These are phyloP conservation scores for Montifringilla adamsi DNA, from an alignment of 2,113 vertebrate genomes.

Conservation along the genomic window DNA sequence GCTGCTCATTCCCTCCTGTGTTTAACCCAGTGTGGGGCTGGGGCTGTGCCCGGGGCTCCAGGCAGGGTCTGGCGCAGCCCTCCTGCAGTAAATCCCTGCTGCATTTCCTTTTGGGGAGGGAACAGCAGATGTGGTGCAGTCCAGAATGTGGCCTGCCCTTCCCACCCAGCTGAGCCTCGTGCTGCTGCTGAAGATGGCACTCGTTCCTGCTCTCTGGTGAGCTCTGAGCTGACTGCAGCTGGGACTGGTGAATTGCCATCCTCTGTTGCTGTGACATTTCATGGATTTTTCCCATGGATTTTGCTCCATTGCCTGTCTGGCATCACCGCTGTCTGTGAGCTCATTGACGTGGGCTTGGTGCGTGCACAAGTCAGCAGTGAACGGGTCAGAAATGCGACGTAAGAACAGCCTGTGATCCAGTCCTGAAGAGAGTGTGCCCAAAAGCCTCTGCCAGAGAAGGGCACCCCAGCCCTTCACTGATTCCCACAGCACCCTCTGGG, in stretches of 20 bases:
- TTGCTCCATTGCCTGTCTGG: background rate
- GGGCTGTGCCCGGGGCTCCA: background rate
- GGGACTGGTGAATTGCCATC: background rate
- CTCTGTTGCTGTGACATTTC: background rate
- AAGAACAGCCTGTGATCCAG: background rate
- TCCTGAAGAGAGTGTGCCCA: background rate
- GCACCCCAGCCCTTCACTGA: background rate
- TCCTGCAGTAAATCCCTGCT: background rate
- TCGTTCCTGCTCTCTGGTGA: background rate
- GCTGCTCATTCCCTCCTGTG: background rate
- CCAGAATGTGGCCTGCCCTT: background rate
- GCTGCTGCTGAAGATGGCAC: background rate
- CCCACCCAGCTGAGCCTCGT: fast-evolving
- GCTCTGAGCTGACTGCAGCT: background rate
- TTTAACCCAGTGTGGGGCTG: background rate
- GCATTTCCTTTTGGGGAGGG: background rate
- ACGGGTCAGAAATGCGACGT: background rate
- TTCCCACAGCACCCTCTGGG: background rate
- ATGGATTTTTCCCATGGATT: background rate
- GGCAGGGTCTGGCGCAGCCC: background rate
- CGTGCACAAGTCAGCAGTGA: fast-evolving
- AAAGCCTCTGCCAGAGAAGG: background rate
- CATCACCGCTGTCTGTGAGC: background rate
- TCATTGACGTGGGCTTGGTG: background rate
- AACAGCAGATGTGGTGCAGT: background rate